phyloP scores from a whole-genome alignment of 2,797 vertebrate species.

The Coilia nasus region DNA sequence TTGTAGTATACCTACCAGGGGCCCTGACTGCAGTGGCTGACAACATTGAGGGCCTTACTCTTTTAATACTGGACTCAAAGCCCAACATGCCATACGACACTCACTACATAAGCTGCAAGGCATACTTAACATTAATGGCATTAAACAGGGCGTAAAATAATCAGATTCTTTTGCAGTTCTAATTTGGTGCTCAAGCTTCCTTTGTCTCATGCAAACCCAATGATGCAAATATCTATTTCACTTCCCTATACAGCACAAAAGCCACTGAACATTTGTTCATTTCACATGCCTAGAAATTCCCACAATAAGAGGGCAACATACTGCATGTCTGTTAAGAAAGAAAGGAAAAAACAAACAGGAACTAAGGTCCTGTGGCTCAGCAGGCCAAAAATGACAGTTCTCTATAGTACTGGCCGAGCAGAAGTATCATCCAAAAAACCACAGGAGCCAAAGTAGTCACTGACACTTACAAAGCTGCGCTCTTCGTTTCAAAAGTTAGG shows the following conservation, averaged over 20 bases:
- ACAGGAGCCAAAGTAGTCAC: background rate
- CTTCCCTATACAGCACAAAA: slow-evolving; percentile 6
- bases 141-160: background rate
- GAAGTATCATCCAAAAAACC: background rate
- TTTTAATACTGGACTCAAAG: too few species aligned
- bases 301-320: background rate
- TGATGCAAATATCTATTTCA: background rate
- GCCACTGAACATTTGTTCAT: background rate
- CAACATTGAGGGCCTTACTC: too few species aligned
- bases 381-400: background rate
- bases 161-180: background rate
- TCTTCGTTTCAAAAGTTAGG: background rate
- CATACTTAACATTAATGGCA: background rate
- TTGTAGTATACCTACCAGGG: too few species aligned
- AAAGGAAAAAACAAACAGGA: background rate
- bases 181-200: background rate
- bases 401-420: background rate
- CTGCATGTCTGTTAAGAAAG: background rate
- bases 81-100: too few species aligned
- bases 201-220: background rate
- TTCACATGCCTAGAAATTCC: background rate
- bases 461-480: background rate
- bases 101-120: too few species aligned
- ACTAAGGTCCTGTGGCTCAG: background rate
- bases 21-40: too few species aligned